These are phyloP conservation scores for Cyprinodon tularosa DNA, from an alignment of 2,113 vertebrate species.

Conservation along the genomic window DNA sequence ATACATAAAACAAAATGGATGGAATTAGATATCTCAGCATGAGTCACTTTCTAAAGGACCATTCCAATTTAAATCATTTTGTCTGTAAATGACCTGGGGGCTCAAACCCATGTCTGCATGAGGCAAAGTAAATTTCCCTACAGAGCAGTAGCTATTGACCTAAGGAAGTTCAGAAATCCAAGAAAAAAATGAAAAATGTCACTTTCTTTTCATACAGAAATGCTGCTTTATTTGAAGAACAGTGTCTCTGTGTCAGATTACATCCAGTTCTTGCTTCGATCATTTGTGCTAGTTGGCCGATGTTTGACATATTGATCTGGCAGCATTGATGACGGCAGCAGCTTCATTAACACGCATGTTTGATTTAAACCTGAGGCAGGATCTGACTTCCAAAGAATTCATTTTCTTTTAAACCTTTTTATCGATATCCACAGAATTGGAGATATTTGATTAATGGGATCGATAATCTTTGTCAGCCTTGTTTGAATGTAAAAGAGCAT, in stretches of 20 bases:
- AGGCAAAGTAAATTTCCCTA: conserved; percentile 66
- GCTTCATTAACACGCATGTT: not conserved
- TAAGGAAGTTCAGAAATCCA: conserved; percentile 13
- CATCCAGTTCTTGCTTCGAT: conserved; percentile 26
- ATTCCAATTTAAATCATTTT: conserved; percentile 36
- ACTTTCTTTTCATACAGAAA: conserved; percentile 1
- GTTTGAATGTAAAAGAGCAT: not conserved
- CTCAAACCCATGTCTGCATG: conserved; percentile 39
- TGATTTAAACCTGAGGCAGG: not conserved
- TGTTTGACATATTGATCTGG: conserved; percentile 16
- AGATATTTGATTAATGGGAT: not conserved
- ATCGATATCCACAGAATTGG: not conserved
- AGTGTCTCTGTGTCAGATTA: conserved; percentile 36
- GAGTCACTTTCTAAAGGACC: conserved; percentile 5
- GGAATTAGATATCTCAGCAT: conserved; percentile 15
- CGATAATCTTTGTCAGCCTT: too few relatives aligned
- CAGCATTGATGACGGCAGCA: not conserved
- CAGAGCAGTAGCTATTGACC: conserved; percentile 63
- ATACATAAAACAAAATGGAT: not conserved
- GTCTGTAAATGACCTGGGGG: conserved; percentile 49
- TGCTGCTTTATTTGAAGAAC: conserved; percentile 11
- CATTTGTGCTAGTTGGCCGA: conserved; percentile 25
- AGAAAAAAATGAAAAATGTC: conserved; percentile 11
- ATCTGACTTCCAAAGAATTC: not conserved
- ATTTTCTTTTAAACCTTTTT: not conserved